Evolutionary conservation across 2,113 vertebrate species (phyloP), one percentile per base, ranked within the genome.

Genomic region (Petrocephalus zakoni): DNA sequence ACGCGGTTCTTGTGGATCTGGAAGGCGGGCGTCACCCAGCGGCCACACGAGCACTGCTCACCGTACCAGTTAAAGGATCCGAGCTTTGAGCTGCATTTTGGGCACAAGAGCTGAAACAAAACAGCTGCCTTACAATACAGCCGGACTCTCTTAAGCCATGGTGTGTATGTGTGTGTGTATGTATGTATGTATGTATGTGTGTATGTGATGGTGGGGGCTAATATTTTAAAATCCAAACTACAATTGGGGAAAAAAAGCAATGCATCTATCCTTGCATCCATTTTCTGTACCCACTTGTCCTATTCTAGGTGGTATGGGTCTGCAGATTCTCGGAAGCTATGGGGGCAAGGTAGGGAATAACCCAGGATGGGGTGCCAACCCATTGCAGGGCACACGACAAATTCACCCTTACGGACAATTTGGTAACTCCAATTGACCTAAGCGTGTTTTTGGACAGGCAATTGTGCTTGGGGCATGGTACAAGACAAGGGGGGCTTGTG

Each of bases 31-130:
- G 96, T 97, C 89, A 99, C 95, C 98, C 98, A 99, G 51, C 96
- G 94, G 17, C 98, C 97, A 0, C 98, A 99, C 0, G 98, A 99
- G 87, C 98, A 99, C 93, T 96, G 97, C 47, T 97, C 97, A 0
- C 98, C 98, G 10, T 92, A 95, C 98, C 98, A 99, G 90, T 95
- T 97, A 93, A 99, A 99, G 7, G 97, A 98, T 85, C 98, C 98
- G 93, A 99, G 93, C 91, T 99, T 99, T 0, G 95, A 96, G 0
- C 19, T 91, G 90, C 98, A 99, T 83, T 98, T 99, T 8, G 98
- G 98, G 92, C 98, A 99, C 91, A 98, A 94, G 85, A 99, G 96
- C 98, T 99, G 92, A 87, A 94, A 91, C 8, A 93, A 15, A 64
- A 89, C 9, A 85, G 5, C 51, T 0, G 53, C 29, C 55, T 88